phyloP scores from a whole-genome alignment of 2,113 vertebrate genomes.

The Amblyornis subalaris region DNA sequence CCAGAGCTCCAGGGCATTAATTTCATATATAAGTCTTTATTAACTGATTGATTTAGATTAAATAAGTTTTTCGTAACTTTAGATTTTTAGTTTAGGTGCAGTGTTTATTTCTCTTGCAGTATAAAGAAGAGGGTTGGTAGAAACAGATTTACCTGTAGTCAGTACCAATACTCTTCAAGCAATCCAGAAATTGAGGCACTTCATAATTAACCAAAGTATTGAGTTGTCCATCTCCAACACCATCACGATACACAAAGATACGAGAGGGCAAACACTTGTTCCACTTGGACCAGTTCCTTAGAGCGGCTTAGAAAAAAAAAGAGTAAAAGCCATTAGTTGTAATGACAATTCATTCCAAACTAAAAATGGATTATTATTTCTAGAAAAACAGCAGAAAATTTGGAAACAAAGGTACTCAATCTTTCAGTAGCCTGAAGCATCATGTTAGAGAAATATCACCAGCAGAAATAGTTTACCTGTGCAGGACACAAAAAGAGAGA shows the following conservation, averaged over 20 bases:
- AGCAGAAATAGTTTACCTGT: neutral
- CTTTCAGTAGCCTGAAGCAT: neutral
- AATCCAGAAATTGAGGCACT: slow-evolving; percentile 87
- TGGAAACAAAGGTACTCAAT: neutral
- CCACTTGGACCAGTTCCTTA: slow-evolving; percentile 80
- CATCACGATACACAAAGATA: slow-evolving; percentile 91
- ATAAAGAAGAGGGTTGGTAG: neutral
- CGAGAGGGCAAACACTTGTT: slow-evolving; percentile 84
- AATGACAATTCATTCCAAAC: neutral
- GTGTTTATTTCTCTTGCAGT: neutral
- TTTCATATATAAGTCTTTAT: rapidly evolving
- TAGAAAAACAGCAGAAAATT: neutral
- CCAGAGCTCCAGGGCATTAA: neutral
- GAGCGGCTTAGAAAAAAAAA: slow-evolving; percentile 68
- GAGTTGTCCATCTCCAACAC: slow-evolving; percentile 92
- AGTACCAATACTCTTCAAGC: slow-evolving; percentile 78
- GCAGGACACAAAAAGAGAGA: neutral
- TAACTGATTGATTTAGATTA: neutral
- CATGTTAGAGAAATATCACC: rapidly evolving
- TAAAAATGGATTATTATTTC: neutral
- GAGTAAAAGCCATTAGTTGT: neutral
- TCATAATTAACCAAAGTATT: slow-evolving; percentile 86
- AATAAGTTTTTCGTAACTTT: neutral
- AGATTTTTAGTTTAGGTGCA: neutral
- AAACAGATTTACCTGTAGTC: slow-evolving; percentile 80